Evolutionary conservation across 2,888 invertebrate genomes (phyloP).

Genomic region (Watsonalla binaria): DNA sequence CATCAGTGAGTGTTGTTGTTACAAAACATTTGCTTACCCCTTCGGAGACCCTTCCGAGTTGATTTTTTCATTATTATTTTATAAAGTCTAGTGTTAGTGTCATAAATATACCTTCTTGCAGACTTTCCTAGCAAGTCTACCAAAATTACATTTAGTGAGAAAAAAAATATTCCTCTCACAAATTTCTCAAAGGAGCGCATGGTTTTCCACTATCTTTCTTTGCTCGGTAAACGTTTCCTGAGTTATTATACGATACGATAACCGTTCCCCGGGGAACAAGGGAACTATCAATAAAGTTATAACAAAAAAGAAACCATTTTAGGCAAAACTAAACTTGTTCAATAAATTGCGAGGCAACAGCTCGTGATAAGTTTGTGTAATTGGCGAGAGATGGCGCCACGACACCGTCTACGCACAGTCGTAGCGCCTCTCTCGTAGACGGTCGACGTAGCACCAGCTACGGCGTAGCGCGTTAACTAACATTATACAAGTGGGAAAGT

Average conservation of each 20-base stretch:
- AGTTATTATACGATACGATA: background rate
- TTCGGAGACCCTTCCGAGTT: no score
- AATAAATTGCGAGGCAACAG: slow-evolving; percentile 25
- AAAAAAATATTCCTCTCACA: no score
- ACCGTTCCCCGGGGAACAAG: background rate
- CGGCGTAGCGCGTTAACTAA: background rate
- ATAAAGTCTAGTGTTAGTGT: no score
- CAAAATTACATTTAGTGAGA: no score
- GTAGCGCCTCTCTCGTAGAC: slow-evolving; percentile 30
- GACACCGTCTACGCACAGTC: slow-evolving; percentile 34
- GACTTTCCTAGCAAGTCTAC: no score
- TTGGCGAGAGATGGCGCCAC: slow-evolving; percentile 29
- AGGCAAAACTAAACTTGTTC: slow-evolving; percentile 20
- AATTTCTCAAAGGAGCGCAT: background rate
- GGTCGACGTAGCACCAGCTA: slow-evolving; percentile 22
- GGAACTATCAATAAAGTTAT: background rate
- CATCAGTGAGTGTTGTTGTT: no score
- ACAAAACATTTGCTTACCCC: no score
- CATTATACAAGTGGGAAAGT: background rate
- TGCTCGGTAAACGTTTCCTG: background rate
- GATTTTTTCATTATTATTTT: no score
- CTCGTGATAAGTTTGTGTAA: slow-evolving; percentile 25
- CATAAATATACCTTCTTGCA: no score
- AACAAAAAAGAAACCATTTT: background rate
- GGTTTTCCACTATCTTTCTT: background rate